These are phyloP conservation scores for Neoniphon sammara DNA, from an alignment of 2,797 vertebrate species.

Conservation along the genomic window DNA sequence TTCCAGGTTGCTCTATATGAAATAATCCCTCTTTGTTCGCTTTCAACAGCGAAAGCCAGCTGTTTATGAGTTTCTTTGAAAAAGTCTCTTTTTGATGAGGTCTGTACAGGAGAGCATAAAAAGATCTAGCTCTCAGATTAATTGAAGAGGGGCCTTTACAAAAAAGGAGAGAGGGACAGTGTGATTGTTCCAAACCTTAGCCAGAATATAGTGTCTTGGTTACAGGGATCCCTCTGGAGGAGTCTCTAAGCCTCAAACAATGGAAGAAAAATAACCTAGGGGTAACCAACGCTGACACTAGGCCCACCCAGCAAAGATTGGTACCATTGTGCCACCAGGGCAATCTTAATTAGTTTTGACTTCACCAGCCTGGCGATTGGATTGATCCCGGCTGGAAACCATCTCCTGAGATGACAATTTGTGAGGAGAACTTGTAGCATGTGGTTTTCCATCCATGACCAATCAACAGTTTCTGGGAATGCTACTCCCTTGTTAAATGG, in stretches of 20 bases:
- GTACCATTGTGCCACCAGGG: slow-evolving; percentile 69
- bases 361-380: slow-evolving; percentile 66
- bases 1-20: slow-evolving; percentile 57
- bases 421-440: slow-evolving; percentile 54
- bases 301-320: slow-evolving; percentile 76
- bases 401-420: slow-evolving; percentile 74
- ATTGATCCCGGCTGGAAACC: slow-evolving; percentile 67
- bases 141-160: slow-evolving; percentile 78
- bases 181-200: slow-evolving; percentile 74
- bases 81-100: slow-evolving; percentile 66
- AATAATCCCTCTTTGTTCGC: slow-evolving; percentile 73
- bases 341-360: slow-evolving; percentile 83
- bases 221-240: slow-evolving; percentile 72
- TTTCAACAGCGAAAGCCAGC: slow-evolving; percentile 62
- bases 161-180: slow-evolving; percentile 70
- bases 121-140: slow-evolving; percentile 79
- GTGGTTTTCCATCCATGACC: slow-evolving; percentile 63
- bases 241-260: slow-evolving; percentile 80
- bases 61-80: slow-evolving; percentile 67
- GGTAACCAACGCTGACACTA: slow-evolving; percentile 60
- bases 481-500: slow-evolving; percentile 28
- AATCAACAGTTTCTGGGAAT: slow-evolving; percentile 51
- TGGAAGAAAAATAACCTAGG: slow-evolving; percentile 75
- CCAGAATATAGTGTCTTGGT: slow-evolving; percentile 79
- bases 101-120: slow-evolving; percentile 68